Percentiles rank a stretch among this genome's conserved stretches.
These are phyloP conservation scores for Gymnogyps californianus DNA, from an alignment of 2,113 vertebrate genomes.

Conservation along the genomic window DNA sequence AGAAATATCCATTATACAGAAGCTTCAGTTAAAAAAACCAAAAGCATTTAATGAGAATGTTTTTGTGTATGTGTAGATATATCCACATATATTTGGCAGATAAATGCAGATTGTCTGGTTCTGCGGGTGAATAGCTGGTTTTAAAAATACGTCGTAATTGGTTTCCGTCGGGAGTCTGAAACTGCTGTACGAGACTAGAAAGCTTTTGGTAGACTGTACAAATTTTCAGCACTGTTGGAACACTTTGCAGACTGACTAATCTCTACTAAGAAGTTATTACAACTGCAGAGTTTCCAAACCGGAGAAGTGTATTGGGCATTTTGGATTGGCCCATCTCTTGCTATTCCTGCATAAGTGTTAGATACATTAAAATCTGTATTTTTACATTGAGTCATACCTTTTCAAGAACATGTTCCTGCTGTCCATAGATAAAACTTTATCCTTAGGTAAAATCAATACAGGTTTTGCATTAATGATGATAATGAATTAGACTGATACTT, in stretches of 20 bases:
- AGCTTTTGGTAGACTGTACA: background rate
- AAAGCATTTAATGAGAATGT: background rate
- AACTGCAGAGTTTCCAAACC: background rate
- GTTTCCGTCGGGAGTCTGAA: background rate
- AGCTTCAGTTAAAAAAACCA: background rate
- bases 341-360: background rate
- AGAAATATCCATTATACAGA: background rate
- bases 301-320: background rate
- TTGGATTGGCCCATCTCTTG: background rate
- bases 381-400: background rate
- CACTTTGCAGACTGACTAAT: background rate
- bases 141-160: slow-evolving; percentile 2
- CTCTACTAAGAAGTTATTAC: background rate
- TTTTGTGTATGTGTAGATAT: background rate
- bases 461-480: background rate
- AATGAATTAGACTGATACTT: background rate
- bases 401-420: background rate
- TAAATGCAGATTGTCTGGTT: slow-evolving; percentile 3
- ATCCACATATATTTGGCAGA: background rate
- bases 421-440: background rate
- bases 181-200: background rate
- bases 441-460: background rate
- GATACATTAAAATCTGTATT: background rate
- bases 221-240: background rate
- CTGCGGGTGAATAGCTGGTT: slow-evolving; percentile 1